Base-by-base conservation (phyloP, 2,113 vertebrate species). In the Myiopsitta monachus region DNA sequence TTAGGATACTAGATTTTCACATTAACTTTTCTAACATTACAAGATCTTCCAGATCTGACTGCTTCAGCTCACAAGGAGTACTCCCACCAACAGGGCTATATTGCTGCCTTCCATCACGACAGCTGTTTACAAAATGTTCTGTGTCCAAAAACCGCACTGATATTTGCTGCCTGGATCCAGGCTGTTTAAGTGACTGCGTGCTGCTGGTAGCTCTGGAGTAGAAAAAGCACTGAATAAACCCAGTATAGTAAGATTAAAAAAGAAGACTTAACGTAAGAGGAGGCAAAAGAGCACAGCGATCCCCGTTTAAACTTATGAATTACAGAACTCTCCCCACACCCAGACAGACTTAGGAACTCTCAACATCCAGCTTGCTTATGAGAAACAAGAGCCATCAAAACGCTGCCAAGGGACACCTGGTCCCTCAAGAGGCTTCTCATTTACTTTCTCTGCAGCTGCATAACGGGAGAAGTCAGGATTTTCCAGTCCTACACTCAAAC, bases 401-500 rank as follows among this genome's bases (percentile, higher is more conserved):
- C 5, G 24, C 83, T 92, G 84, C 90, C 77, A 92, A 72, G 70
- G 67, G 95, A 95, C 92, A 96, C 95, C 94, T 94, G 93, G 93
- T 79, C 95, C 83, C 93, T 90, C 30, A 43, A 83, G 85, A 90
- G 90, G 86, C 96, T 95, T 94, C 76, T 72, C 43, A 84, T 76
- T 91, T 92, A 68, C 66, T 91, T 49, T 91, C 62, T 82, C 54
- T 87, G 46, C 92, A 97, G 87, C 92, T 94, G 88, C 74, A 82
- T 73, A 82, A 61, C 1, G 7, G 14, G 12, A 26, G 72, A 92
- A 88, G 51, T 80, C 88, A 28, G 1, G 55, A 70, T 76, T 96
- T 94, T 90, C 70, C 39, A 79, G 55, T 82, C 44, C 41, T 47
- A 64, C 39, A 17, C 33, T 64, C 22, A 26, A 92, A 82, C 6